phyloP scores from a whole-genome alignment of 2,888 invertebrate genomes.

The Morpho achilles region DNA sequence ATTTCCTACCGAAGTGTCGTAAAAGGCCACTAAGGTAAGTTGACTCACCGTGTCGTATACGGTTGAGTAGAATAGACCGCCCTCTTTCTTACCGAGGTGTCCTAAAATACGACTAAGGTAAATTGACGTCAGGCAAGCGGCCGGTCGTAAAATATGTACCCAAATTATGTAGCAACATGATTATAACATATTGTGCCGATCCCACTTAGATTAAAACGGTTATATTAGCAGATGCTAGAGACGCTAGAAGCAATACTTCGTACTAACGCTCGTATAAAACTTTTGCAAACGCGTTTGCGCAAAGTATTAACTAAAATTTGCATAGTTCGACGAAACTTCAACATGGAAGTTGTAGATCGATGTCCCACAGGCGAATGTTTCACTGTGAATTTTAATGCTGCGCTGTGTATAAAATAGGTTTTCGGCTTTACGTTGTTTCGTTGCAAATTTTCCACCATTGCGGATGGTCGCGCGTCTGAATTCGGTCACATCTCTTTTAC shows the following conservation, averaged over 20 bases:
- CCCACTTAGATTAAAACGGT: background rate
- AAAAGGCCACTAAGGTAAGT: too few species aligned
- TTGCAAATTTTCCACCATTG: conserved; percentile 20
- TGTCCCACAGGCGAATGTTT: conserved; percentile 39
- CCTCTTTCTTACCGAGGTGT: too few species aligned
- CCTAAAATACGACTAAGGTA: too few species aligned
- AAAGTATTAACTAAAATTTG: conserved; percentile 65
- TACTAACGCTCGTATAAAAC: conserved; percentile 1
- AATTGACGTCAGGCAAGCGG: too few species aligned
- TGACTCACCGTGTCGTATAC: too few species aligned
- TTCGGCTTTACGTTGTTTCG: conserved; percentile 20
- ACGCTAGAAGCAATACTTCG: conserved; percentile 1
- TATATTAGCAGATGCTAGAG: background rate
- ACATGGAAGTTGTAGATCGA: conserved; percentile 48
- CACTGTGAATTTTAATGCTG: conserved; percentile 39
- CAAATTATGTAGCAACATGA: too few species aligned
- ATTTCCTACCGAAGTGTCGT: too few species aligned
- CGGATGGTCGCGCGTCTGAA: conserved; percentile 19
- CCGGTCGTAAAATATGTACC: too few species aligned
- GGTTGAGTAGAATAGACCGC: too few species aligned
- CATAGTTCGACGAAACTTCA: conserved; percentile 60
- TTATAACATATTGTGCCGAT: too few species aligned
- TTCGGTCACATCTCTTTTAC: conserved; percentile 22
- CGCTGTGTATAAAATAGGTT: conserved; percentile 28
- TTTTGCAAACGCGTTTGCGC: conserved; percentile 51